phyloP scores from a whole-genome alignment of 2,113 vertebrate genomes.

The Todiramphus saurophagus region DNA sequence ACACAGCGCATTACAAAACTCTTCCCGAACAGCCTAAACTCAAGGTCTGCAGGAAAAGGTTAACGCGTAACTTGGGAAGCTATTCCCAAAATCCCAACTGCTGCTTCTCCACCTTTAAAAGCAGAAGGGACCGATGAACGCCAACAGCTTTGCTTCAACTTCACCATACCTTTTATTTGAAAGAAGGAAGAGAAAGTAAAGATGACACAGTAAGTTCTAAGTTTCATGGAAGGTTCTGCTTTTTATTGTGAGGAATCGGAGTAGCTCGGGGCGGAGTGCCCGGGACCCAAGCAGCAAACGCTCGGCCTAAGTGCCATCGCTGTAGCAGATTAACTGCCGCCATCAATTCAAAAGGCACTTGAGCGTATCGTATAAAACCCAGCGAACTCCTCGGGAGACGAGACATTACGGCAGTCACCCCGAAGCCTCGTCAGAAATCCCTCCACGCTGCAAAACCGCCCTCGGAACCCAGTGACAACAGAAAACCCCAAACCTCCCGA shows the following conservation, averaged over 20 bases:
- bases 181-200: not conserved
- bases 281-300: not conserved
- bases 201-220: not conserved
- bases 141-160: not conserved
- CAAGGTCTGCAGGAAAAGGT: not conserved
- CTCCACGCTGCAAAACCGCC: not conserved
- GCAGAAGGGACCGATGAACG: not conserved
- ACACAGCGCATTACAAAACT: not conserved
- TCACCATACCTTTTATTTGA: not conserved
- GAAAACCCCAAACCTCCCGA: not conserved
- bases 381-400: not conserved
- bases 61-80: not conserved
- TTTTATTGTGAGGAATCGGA: not conserved
- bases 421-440: not conserved
- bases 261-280: not conserved
- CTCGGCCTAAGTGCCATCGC: not conserved
- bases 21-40: not conserved
- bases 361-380: fast-evolving
- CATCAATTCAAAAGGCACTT: not conserved
- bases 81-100: not conserved
- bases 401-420: not conserved
- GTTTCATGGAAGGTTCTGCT: not conserved
- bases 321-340: not conserved
- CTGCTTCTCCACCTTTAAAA: not conserved
- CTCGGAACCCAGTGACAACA: not conserved